Conservation (phyloP, 92 coral and sea anemone genomes). For the Zoanthus sansibaricus region DNA sequence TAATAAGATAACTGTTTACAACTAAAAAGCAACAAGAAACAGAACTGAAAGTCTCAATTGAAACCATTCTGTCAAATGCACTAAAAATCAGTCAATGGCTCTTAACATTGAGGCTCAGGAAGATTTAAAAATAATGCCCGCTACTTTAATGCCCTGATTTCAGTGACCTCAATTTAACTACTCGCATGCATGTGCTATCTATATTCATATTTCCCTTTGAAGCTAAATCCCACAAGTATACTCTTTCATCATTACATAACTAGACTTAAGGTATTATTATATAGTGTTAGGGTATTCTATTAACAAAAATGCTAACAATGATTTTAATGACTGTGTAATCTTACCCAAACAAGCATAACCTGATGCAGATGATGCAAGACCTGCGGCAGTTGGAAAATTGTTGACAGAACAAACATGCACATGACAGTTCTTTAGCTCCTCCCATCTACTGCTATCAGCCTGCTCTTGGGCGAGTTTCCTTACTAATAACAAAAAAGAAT, state of each 20-base stretch:
- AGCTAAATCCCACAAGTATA: neutral
- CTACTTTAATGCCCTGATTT: neutral
- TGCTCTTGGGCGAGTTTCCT: slow-evolving; percentile 58
- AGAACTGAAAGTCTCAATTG: no score
- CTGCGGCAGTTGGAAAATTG: slow-evolving; percentile 98
- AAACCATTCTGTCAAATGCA: no score
- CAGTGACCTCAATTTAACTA: neutral
- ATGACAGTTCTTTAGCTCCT: slow-evolving; percentile 65
- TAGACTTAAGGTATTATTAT: neutral
- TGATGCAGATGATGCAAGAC: slow-evolving; percentile 97
- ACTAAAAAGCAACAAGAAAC: no score
- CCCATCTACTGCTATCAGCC: slow-evolving; percentile 53
- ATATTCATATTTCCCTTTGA: neutral
- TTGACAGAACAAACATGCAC: slow-evolving; percentile 88
- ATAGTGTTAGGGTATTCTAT: neutral
- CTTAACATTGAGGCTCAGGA: neutral
- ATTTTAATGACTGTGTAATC: neutral
- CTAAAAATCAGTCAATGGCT: neutral
- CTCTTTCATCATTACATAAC: slow-evolving; percentile 49
- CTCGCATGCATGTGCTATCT: neutral
- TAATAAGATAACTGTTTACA: no score
- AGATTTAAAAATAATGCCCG: neutral
- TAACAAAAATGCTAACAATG: no score
- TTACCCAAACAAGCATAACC: slow-evolving; percentile 95
- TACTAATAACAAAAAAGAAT: slow-evolving; percentile 39